Conservation (phyloP, 2,797 vertebrate species). For the Gymnopithys bicolor region DNA sequence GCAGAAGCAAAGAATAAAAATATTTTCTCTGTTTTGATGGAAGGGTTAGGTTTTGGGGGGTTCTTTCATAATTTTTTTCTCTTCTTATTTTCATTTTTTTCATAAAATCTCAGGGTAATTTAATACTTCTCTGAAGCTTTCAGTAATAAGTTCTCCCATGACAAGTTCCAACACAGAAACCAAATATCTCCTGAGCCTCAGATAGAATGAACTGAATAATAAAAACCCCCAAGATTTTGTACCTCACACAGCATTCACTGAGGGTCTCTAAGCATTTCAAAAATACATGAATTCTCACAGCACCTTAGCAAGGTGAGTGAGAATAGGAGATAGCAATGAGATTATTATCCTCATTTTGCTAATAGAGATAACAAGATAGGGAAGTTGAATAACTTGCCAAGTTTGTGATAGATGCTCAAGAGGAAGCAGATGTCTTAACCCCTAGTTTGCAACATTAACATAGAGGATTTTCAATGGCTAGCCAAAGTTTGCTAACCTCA, state of each 20-base stretch:
- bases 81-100: neutral
- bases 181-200: neutral
- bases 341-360: neutral
- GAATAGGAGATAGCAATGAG: neutral
- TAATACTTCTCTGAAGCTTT: neutral
- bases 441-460: neutral
- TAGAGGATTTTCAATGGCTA: neutral
- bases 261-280: neutral
- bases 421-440: neutral
- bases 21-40: neutral
- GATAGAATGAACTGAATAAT: neutral
- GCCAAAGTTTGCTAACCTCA: neutral
- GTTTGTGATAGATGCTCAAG: neutral
- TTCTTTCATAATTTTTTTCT: neutral
- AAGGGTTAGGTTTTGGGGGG: neutral
- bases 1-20: neutral
- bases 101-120: neutral
- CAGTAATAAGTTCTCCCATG: constrained; percentile 26
- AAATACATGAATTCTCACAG: neutral
- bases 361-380: neutral
- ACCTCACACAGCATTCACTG: neutral
- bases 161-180: constrained; percentile 13
- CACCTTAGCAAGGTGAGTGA: neutral
- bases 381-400: neutral
- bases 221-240: neutral